Base-by-base conservation (phyloP, 1,140 invertebrate genomes). In the Diploscapter pachys region DNA sequence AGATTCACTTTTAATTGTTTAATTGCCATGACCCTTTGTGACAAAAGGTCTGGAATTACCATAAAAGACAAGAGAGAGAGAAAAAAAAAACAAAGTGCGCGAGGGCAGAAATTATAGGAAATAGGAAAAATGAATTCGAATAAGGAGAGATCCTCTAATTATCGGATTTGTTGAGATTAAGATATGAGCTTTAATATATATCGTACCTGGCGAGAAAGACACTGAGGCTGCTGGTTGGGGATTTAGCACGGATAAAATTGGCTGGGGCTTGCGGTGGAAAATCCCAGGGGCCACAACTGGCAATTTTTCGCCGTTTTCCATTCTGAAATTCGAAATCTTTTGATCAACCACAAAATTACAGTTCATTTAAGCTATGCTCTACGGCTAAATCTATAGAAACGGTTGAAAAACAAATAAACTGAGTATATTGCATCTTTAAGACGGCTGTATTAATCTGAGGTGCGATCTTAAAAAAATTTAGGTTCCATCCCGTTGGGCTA, bases 291-390 rank as follows among this genome's bases (percentile, higher is more conserved):
- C 66, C 1, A 68, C 52, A 0, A 52, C 52, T 5, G 66, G 66
- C 11, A 68, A 6, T 48, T 68, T 68, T 48, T 68, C 9, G 52
- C 66, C 66, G 48, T 68, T 68, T 48, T 68, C 66, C 66, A 68
- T 68, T 53, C 66, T 68, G 48, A 68, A 68, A 52, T 53, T 8
- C 66, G 8, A 65, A 8, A 52, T 53, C 56, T 8, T 68, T 9
- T 48, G 6, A 5, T 50, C 5, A 64, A 64, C 1, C 31, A 64
- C 2, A 52, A 31, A 31, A 31, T 31, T 31, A 31, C 31, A 31
- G 31, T 31, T 31, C 31, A 31, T 31, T 31, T 31, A 0, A 31
- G n/a, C 31, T 31, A 31, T 31, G 31, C 0, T 1, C 66, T 2
- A 1, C 13, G 6, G 31, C 51, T 5, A 9, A 54, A 54, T 50